Base-by-base conservation (phyloP, 1,140 invertebrate genomes). In the Drosophila busckii region DNA sequence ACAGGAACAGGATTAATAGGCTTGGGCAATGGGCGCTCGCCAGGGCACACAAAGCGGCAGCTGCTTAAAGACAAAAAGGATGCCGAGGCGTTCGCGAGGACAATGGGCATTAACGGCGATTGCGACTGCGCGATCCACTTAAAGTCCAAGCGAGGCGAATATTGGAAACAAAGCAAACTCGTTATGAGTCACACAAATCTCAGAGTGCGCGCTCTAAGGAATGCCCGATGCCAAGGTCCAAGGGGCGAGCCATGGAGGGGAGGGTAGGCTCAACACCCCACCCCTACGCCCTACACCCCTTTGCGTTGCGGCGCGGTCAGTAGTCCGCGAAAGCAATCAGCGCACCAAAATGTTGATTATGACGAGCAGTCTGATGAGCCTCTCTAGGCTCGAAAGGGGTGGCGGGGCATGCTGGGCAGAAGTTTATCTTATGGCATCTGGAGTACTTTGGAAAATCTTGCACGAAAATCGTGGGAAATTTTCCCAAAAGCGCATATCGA, bases 101-200 rank as follows among this genome's bases (percentile, higher is more conserved):
- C 70, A 73, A 73, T 64, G 54, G 42, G 32, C 52, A 56, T 48
- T 42, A 44, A 38, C 13, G 49, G 52, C 44, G 53, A 23, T 31
- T 44, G 59, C 56, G 25, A 54, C 45, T 54, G 16, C 53, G 40
- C 60, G 70, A 78, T 78, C 73, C 73, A 78, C 73, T 78, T 78
- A 80, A 80, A 29, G 73, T 80, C 75, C 75, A 80, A 65, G 59
- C 68, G 68, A 69, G 50, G 63, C 75, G 64, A 78, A 61, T 44
- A 44, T 35, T 28, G 37, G 56, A 56, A 48, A 31, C 38, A n/a
- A 23, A 60, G 38, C 49, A 80, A 80, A 80, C 73, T 68, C 68
- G 73, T 80, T 80, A 82, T 80, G 73, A 80, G 75, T 80, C 73
- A 82, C 73, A 80, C 75, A 80, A 80, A 80, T 80, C 75, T 82